phyloP scores from a whole-genome alignment of 2,113 vertebrate species.

The Porphyrio hochstetteri region DNA sequence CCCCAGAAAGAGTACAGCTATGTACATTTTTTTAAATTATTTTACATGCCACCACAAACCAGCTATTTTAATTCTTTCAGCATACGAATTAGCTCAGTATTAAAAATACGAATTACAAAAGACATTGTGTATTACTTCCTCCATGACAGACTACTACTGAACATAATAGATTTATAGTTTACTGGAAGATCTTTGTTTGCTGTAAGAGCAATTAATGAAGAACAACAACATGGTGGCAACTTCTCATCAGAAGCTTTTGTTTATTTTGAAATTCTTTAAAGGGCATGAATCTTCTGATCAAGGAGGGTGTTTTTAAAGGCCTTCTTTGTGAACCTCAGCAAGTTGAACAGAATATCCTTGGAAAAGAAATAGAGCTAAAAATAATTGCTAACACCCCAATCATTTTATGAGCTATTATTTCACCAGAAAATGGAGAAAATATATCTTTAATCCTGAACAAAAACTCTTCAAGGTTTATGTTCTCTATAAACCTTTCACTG shows the following conservation, averaged over 20 bases:
- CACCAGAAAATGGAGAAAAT: conserved; percentile 60
- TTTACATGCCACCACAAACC: background rate
- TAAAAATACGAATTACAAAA: conserved; percentile 8
- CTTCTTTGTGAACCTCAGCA: background rate
- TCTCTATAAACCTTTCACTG: conserved; percentile 77
- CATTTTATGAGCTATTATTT: conserved; percentile 71
- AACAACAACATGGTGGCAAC: background rate
- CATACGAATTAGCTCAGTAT: background rate
- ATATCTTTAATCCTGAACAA: conserved; percentile 73
- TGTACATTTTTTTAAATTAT: conserved; percentile 7
- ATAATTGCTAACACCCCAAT: conserved; percentile 59
- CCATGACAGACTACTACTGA: background rate
- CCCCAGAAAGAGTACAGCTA: background rate
- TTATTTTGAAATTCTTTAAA: conserved; percentile 28
- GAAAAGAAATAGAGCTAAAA: conserved; percentile 64
- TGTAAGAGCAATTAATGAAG: conserved; percentile 24
- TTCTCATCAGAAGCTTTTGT: conserved; percentile 14
- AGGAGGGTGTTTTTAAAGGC: background rate
- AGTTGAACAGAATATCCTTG: background rate
- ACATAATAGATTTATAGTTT: background rate
- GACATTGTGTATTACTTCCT: background rate
- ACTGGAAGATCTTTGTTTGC: background rate
- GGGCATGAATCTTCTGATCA: conserved; percentile 14
- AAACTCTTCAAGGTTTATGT: conserved; percentile 76
- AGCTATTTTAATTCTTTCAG: conserved; percentile 27